Conservation (phyloP, 2,113 vertebrate genomes). For the Acrocephalus kingi region DNA sequence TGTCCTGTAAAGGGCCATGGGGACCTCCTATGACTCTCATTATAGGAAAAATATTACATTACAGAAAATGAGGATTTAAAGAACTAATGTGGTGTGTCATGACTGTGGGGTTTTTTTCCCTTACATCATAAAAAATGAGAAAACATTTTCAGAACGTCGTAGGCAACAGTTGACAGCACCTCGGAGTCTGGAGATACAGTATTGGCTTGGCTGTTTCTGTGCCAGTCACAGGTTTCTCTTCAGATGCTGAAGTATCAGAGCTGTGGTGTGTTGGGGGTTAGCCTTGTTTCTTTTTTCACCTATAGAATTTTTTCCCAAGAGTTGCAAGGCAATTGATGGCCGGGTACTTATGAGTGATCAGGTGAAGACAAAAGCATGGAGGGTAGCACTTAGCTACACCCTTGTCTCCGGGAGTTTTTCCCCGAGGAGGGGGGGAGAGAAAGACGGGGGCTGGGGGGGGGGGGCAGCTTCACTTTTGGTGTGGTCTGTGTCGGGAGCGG, state of each 20-base stretch:
- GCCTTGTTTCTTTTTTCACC: too few species aligned
- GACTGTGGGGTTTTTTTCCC: not conserved
- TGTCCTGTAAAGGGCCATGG: not conserved
- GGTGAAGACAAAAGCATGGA: too few species aligned
- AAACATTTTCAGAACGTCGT: not conserved
- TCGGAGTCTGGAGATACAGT: not conserved
- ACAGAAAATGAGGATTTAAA: not conserved
- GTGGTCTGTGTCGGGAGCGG: too few species aligned
- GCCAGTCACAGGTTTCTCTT: not conserved
- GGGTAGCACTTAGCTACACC: too few species aligned
- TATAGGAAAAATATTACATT: not conserved
- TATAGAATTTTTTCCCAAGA: too few species aligned
- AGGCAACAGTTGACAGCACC: not conserved
- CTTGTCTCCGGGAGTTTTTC: too few species aligned
- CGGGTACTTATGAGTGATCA: too few species aligned
- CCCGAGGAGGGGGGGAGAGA: too few species aligned
- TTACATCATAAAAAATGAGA: not conserved
- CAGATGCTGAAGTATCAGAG: not conserved
- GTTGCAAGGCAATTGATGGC: too few species aligned
- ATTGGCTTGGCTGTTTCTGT: not conserved
- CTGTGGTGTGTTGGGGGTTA: not conserved
- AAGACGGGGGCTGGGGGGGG: too few species aligned
- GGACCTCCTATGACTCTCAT: not conserved
- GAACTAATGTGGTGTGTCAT: not conserved
- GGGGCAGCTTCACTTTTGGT: too few species aligned